phyloP scores from a whole-genome alignment of 1,140 invertebrate genomes.

The Elymnias hypermnestra region DNA sequence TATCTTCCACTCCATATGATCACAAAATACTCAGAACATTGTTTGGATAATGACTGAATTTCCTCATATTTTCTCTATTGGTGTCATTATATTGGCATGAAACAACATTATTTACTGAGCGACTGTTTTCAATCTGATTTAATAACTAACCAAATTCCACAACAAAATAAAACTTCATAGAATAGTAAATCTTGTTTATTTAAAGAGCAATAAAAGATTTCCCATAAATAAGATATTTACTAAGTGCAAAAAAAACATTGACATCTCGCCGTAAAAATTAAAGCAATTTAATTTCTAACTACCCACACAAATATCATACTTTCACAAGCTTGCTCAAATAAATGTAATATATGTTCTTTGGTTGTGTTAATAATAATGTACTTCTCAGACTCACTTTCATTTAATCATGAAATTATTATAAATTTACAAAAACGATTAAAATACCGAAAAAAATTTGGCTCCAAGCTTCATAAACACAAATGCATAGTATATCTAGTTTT shows the following conservation, averaged over 20 bases:
- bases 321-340: slow-evolving; percentile 1
- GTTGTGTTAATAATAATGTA: slow-evolving; percentile 32
- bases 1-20: no score
- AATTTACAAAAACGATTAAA: background rate
- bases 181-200: background rate
- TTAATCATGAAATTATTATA: slow-evolving; percentile 7
- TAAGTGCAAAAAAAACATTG: slow-evolving; percentile 5
- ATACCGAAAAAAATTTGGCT: background rate
- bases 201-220: slow-evolving; percentile 1
- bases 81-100: no score
- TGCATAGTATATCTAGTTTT: no score
- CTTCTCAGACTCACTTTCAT: slow-evolving; percentile 9
- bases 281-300: background rate
- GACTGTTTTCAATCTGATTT: no score
- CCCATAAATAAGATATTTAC: background rate
- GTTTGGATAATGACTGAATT: no score
- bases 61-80: no score
- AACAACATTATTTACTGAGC: no score
- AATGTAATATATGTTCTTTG: slow-evolving; percentile 29
- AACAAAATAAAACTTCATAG: background rate
- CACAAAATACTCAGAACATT: no score
- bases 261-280: slow-evolving; percentile 8
- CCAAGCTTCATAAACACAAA: background rate
- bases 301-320: background rate
- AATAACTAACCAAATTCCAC: no score